Percentiles rank a stretch among this genome's conserved stretches.
Evolutionary conservation across 92 coral and sea anemone species (phyloP).

Genomic region (Virgularia gustaviana): DNA sequence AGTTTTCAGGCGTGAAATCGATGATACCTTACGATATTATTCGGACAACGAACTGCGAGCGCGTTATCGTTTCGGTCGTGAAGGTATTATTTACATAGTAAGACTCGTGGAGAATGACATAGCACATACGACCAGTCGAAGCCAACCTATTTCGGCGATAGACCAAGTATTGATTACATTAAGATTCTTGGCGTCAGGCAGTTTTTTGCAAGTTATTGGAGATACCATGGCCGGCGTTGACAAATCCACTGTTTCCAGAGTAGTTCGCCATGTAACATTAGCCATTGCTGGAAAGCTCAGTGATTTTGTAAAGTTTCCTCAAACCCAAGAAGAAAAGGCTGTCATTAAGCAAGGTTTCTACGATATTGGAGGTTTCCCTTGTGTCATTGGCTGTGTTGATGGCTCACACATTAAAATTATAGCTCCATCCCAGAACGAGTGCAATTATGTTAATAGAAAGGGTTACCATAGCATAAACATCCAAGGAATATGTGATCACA

Average conservation of each 20-base stretch:
- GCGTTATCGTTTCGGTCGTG: constrained; percentile 32
- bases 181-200: constrained; percentile 34
- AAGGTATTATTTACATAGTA: neutral
- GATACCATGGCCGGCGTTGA: constrained; percentile 44
- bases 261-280: constrained; percentile 42
- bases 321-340: constrained; percentile 10
- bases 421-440: constrained; percentile 16
- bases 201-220: constrained; percentile 29
- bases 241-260: constrained; percentile 19
- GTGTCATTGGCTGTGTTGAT: constrained; percentile 28
- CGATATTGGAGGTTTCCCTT: constrained; percentile 29
- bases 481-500: constrained; percentile 35
- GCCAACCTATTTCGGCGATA: constrained; percentile 15
- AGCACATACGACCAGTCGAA: constrained; percentile 9
- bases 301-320: constrained; percentile 28
- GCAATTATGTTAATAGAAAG: constrained; percentile 29
- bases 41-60: constrained; percentile 31
- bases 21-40: constrained; percentile 4
- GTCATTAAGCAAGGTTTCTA: constrained; percentile 26
- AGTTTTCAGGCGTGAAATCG: constrained; percentile 8
- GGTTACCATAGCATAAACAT: constrained; percentile 27
- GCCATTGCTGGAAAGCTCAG: constrained; percentile 32
- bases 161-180: constrained; percentile 34
- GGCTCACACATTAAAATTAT: constrained; percentile 24
- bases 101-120: constrained; percentile 12